Conservation (phyloP, 2,113 vertebrate species). For the Taxidea taxus region DNA sequence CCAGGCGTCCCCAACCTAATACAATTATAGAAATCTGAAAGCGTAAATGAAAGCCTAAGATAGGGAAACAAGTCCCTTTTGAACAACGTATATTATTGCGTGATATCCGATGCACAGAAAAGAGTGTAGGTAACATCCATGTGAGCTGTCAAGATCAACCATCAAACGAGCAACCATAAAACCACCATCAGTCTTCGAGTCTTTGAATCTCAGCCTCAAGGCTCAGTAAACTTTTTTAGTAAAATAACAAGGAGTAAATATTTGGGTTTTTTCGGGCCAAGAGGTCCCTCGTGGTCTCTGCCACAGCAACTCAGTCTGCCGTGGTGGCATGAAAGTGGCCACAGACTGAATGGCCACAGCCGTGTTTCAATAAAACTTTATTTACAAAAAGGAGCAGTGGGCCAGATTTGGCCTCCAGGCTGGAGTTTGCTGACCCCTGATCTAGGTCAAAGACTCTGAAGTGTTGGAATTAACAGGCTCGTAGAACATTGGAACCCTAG, state of each 20-base stretch:
- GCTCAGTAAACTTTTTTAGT: neutral
- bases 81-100: neutral
- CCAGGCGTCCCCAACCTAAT: neutral
- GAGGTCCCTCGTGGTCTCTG: neutral
- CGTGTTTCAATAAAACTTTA: slow-evolving; percentile 28
- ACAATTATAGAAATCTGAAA: neutral
- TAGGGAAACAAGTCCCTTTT: neutral
- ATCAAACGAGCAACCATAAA: neutral
- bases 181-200: neutral
- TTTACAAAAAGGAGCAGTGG: neutral
- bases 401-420: neutral
- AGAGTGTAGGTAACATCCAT: neutral
- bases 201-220: neutral
- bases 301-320: neutral
- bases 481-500: neutral
- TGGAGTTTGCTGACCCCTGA: neutral
- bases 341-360: neutral
- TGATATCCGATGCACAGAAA: neutral
- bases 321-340: neutral
- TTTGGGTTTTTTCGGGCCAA: neutral
- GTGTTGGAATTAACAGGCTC: neutral
- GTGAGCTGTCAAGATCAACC: neutral
- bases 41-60: neutral
- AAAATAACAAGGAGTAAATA: neutral
- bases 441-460: neutral